These are phyloP conservation scores for Albula goreensis DNA, from an alignment of 2,113 vertebrate genomes.

Conservation along the genomic window DNA sequence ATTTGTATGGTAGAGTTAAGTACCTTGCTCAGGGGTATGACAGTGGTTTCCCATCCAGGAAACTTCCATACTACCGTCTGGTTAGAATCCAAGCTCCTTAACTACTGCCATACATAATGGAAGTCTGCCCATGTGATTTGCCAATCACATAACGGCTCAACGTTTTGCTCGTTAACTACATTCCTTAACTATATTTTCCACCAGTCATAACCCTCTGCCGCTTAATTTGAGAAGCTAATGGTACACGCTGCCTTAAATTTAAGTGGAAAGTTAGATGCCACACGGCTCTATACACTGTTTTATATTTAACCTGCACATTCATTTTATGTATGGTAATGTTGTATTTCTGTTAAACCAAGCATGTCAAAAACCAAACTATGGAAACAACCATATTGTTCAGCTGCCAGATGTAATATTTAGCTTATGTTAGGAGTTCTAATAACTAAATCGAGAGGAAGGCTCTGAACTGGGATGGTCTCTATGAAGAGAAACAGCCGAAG, in stretches of 20 bases:
- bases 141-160: neutral
- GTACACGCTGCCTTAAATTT: neutral
- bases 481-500: too few species aligned
- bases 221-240: neutral
- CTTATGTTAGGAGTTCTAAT: too few species aligned
- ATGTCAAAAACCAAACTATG: neutral
- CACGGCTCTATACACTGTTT: neutral
- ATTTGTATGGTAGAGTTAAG: neutral
- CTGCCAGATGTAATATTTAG: too few species aligned
- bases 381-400: neutral
- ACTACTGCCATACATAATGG: neutral
- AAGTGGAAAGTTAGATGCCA: neutral
- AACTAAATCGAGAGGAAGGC: too few species aligned
- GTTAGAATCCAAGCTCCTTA: neutral
- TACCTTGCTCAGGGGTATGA: neutral
- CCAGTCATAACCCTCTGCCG: neutral
- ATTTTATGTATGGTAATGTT: neutral
- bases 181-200: neutral
- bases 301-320: neutral
- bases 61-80: neutral
- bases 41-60: neutral
- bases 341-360: neutral
- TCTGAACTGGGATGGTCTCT: too few species aligned
- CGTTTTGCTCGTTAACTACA: neutral
- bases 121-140: neutral